Evolutionary conservation across 2,797 vertebrate species (phyloP), one percentile per base, ranked within the genome.

Genomic region (Lacerta bilineata): DNA sequence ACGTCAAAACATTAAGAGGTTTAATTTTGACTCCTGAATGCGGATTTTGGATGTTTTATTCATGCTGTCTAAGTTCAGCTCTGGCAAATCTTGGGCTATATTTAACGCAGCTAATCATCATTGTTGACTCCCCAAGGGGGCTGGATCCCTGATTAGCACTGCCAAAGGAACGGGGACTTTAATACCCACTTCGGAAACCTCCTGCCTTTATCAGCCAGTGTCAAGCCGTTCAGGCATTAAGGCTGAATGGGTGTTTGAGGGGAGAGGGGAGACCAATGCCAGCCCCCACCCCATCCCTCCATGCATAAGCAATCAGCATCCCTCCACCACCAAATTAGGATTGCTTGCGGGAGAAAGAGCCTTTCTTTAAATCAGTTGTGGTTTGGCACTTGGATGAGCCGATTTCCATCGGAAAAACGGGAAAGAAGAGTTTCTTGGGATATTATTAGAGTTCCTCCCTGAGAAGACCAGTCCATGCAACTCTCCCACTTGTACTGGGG

Each of bases 51-150:
- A 97, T 97, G 96, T 96, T 97, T 97, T 96, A 97, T 97, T 96
- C 96, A 96, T 96, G 95, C 95, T 0, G 10, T 94, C 96, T 96
- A 88, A 96, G 96, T 96, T 95, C 93, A 95, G 88, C 94, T 94
- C 95, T 10, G 27, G 90, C 96, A 91, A 85, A 85, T 91, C 95
- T 95, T 90, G 88, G 93, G 95, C 96, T 97, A 97, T 96, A 96
- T 97, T 97, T 97, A 97, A 96, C 96, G 93, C 93, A 92, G 95
- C 96, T 97, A 96, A 97, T 97, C 96, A 97, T 61, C 93, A 92
- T 94, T 88, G 93, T 92, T 91, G 93, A 91, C 95, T 95, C 96
- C 96, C 95, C 91, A 4, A 90, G 93, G 95, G 96, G 90, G 87
- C 36, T 15, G 90, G 91, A 90, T 93, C 96, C 94, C 94, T 97